Base-by-base conservation (phyloP, 2,888 invertebrate species). In the Biston stratarius region DNA sequence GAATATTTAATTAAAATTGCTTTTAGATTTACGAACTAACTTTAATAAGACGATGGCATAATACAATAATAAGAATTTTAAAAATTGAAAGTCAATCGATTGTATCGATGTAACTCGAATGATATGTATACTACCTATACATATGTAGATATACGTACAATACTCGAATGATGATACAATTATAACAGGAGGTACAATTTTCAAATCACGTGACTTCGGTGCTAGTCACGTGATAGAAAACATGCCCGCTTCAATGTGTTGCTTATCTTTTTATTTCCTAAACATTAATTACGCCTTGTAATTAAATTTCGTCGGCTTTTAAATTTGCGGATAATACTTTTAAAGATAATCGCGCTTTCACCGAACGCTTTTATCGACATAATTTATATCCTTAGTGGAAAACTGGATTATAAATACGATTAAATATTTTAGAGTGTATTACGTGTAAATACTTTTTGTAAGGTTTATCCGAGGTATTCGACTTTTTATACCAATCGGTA, bases 281-380 rank as follows among this genome's bases (percentile, higher is more conserved):
- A 24, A 62, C 56, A 58, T 45, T 75, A 73, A 76, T 74, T 71
- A 51, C 51, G 64, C 71, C 71, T 74, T 63, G 66, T 74, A 75
- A 80, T 77, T 64, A 47, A 74, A 76, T 77, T 79, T 73, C 53
- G 42, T 38, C 61, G 61, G 70, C 78, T 79, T 79, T 80, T 79
- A 82, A 70, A 72, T 71, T 69, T 67, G 64, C 53, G 66, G 52
- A 67, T 75, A 78, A 71, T 64, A 60, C 66, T 77, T 76, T 76
- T 75, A 72, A 52, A 71, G 48, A 15, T 76, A 79, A 77, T 76
- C 77, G 69, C 12, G 71, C 74, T 79, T 75, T 77, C 63, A 74
- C 47, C 66, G 56, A 74, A 48, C 66, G 56, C 40, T 61, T 67
- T 75, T 63, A 66, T 55, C 40, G 34, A 38, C 8, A 36, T 38